A percentile compares a stretch with the other conserved stretches of the same genome.
These are phyloP conservation scores for Amiota communis DNA, from an alignment of 2,888 invertebrate genomes.

Conservation along the genomic window DNA sequence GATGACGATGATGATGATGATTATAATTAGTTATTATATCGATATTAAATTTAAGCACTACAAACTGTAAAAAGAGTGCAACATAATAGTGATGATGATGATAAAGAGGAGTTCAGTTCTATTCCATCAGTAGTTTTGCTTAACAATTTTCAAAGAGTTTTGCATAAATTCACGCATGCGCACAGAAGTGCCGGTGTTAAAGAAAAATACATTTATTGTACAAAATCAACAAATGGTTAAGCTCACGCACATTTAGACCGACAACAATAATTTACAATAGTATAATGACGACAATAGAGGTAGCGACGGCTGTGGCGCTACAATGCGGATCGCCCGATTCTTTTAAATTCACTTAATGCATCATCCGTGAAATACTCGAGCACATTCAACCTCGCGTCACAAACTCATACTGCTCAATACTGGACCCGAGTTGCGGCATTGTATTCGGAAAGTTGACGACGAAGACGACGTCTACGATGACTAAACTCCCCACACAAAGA, in stretches of 20 bases:
- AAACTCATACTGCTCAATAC: not conserved
- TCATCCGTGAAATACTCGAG: not conserved
- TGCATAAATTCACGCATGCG: not conserved
- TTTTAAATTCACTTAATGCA: no score
- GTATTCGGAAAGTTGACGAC: not conserved
- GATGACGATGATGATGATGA: not conserved
- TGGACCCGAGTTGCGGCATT: not conserved
- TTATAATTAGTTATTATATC: no score
- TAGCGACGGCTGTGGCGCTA: no score
- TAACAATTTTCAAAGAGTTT: no score
- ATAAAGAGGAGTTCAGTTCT: no score
- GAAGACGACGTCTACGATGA: not conserved
- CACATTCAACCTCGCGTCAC: conserved; percentile 18
- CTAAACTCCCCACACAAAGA: not conserved
- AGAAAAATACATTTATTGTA: not conserved
- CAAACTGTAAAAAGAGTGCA: no score
- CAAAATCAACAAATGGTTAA: not conserved
- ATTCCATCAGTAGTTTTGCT: no score
- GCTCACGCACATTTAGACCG: conserved; percentile 12
- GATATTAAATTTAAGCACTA: no score
- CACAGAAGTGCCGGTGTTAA: conserved; percentile 15
- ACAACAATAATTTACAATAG: not conserved
- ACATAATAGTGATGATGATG: no score
- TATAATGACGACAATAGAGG: no score
- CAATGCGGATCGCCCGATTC: no score